Evolutionary conservation across 2,797 vertebrate genomes (phyloP).

Genomic region (Cirrhinus mrigala): DNA sequence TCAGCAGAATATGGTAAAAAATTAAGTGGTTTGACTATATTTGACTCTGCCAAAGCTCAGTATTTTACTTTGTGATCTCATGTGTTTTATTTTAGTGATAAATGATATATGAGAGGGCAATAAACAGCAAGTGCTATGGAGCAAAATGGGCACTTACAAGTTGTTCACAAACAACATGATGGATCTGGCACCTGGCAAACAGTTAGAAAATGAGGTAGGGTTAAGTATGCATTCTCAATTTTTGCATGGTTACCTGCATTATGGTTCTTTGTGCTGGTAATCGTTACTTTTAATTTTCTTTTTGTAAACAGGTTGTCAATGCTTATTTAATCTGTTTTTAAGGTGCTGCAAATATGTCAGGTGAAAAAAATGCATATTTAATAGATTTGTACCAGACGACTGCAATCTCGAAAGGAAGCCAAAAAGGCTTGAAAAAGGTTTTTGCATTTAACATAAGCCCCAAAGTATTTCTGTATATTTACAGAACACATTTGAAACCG

Average conservation of each 20-base stretch:
- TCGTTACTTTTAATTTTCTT: background rate
- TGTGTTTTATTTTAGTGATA: background rate
- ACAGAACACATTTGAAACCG: background rate
- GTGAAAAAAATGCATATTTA: background rate
- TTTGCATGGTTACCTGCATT: background rate
- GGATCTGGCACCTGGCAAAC: background rate
- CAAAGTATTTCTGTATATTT: background rate
- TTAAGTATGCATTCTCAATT: background rate
- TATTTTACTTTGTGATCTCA: background rate
- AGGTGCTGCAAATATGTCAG: background rate
- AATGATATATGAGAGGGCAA: background rate
- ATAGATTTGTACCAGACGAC: background rate
- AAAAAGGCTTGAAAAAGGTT: background rate
- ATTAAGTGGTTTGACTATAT: background rate
- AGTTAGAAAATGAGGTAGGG: background rate
- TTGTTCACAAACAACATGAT: background rate
- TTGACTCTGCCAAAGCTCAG: background rate
- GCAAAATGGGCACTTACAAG: background rate
- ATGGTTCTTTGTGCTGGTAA: background rate
- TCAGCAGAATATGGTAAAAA: background rate
- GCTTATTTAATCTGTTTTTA: too few species aligned
- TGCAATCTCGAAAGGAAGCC: background rate
- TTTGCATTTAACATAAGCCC: background rate
- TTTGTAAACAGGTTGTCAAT: background rate
- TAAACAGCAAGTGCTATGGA: background rate